Base-by-base conservation (phyloP, 2,888 invertebrate species). In the Acronicta leporina region DNA sequence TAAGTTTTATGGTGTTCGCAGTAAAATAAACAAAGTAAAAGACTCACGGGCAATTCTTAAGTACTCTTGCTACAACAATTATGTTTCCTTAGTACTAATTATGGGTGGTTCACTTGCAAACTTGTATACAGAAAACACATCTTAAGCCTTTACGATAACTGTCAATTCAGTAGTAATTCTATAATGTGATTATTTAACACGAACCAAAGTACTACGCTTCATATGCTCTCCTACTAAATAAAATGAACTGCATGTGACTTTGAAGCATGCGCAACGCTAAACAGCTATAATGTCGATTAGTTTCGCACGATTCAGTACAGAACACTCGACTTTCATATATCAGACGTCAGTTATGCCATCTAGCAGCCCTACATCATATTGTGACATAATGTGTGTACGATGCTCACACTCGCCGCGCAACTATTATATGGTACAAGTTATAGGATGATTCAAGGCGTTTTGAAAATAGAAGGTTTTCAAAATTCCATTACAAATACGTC, bases 221-320 rank as follows among this genome's bases (percentile, higher is more conserved):
- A 40, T 68, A 48, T 16, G 54, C 41, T 16, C 41, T 16, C 45
- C 16, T 0, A 41, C 48, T 68, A 53, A 50, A 61, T 68, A 53
- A 50, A 61, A 25, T 43, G 40, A 53, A 73, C 61, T 69, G 65
- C 55, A 65, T 69, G 63, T 62, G 63, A 76, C 63, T 57, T 63
- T 61, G 62, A 72, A 52, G 66, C 64, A 55, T 44, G 66, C 54
- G 61, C 73, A 68, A 58, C 48, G 55, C 46, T 74, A 71, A 74
- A 68, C 62, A 77, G 62, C 70, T 66, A 73, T 79, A 75, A 75
- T 59, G 73, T 73, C 72, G 75, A 81, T 84, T 83, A 77, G 77
- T 80, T 77, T 80, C 75, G 84, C 80, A 82, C 78, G 73, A 78
- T 75, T 77, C 62, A 52, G 57, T 68, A 55, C 48, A 53, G 67